phyloP scores from a whole-genome alignment of 1,140 invertebrate species.

The Reticulitermes speratus region DNA sequence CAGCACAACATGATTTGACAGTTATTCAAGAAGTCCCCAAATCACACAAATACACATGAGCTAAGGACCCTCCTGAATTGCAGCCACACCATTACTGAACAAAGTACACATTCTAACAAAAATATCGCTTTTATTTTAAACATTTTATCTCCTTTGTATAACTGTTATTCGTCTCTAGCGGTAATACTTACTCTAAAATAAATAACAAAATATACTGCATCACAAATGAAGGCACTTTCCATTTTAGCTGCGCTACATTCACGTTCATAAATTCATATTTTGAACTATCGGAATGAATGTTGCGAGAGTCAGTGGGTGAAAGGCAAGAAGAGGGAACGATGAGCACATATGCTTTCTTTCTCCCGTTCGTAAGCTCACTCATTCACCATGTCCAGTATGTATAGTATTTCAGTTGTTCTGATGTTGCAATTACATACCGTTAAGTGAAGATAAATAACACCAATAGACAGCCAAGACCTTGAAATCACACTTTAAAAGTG shows the following conservation, averaged over 20 bases:
- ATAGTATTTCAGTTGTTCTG: background rate
- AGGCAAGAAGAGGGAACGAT: background rate
- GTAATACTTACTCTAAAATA: constrained; percentile 24
- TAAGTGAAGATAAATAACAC: background rate
- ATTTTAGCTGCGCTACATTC: constrained; percentile 24
- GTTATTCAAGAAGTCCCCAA: background rate
- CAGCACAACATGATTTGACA: background rate
- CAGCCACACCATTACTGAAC: constrained; percentile 12
- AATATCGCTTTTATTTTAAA: constrained; percentile 18
- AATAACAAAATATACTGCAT: constrained; percentile 28
- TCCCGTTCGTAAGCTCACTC: background rate
- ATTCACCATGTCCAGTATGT: constrained; percentile 3
- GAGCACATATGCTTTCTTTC: background rate
- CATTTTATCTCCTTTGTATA: constrained; percentile 8
- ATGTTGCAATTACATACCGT: background rate
- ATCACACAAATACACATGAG: background rate
- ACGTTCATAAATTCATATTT: background rate
- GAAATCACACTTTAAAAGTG: background rate
- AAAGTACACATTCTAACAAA: constrained; percentile 14
- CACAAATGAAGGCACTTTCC: constrained; percentile 28
- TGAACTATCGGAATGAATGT: constrained; percentile 4
- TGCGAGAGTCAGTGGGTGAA: background rate
- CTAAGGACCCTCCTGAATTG: background rate
- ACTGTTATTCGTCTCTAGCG: background rate
- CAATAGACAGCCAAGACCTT: background rate